Base-by-base conservation (phyloP, 2,113 vertebrate genomes). In the Heliornis fulica region DNA sequence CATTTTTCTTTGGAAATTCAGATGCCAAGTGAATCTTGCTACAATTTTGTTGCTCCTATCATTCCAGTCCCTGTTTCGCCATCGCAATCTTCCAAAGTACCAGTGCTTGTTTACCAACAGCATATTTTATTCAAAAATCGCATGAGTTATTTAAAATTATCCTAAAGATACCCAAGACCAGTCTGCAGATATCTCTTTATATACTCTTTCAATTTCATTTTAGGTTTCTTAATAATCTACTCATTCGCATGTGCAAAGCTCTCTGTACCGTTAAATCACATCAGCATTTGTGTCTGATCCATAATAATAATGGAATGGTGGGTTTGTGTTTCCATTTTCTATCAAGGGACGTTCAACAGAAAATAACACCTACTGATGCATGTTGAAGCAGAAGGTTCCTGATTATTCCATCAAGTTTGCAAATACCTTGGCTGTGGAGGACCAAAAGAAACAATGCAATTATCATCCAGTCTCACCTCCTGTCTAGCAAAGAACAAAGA, bases 111-210 rank as follows among this genome's bases (percentile, higher is more conserved):
- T 85, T 48, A 61, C 6, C 11, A 66, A 63, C 15, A 21, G 21
- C 41, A 51, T 89, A 82, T 63, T 66, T 91, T 70, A 66, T 70
- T 57, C 65, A 2, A 51, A 18, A 36, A n/a, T 48, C 18, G 15
- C 34, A 69, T 18, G 1, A 46, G 28, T 71, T 94, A 45, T 70
- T 91, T 90, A 87, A 89, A 97, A 84, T 51, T 59, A 69, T 83
- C 50, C 68, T 83, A 95, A 84, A 70, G 28, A 61, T 61, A 64
- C 12, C 34, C 65, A 82, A 92, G 59, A 80, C 43, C 59, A 69
- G 83, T 77, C 91, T 96, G 80, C 43, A 93, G 51, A 60, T 87
- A 63, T 64, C 31, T 71, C 96, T 96, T 94, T 82, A 50, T 51
- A 83, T 72, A 32, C 36, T 34, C 38, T 82, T 87, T 95, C 36